Percentiles rank a stretch among this genome's conserved stretches.
phyloP scores from a whole-genome alignment of 2,888 invertebrate species.

The Agonum fuliginosum region DNA sequence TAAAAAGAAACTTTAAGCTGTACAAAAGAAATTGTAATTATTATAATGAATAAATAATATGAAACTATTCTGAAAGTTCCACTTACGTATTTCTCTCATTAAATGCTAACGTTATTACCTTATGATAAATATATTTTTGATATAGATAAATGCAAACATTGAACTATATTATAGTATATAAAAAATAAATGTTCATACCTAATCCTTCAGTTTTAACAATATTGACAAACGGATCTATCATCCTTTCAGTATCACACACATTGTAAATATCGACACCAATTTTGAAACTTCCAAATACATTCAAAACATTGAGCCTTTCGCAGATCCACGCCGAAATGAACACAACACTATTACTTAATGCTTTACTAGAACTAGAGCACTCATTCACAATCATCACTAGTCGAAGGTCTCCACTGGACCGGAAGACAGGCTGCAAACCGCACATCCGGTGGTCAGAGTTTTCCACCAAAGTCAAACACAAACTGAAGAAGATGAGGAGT shows the following conservation, averaged over 20 bases:
- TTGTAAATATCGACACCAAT: conserved; percentile 53
- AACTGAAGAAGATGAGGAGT: neutral
- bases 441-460: conserved; percentile 34
- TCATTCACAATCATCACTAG: conserved; percentile 54
- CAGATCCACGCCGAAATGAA: conserved; percentile 49
- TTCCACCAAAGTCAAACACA: conserved; percentile 16
- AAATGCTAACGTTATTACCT: neutral
- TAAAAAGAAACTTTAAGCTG: neutral
- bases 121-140: neutral
- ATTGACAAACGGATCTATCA: conserved; percentile 55
- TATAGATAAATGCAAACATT: neutral
- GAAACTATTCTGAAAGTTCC: neutral
- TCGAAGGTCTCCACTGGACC: conserved; percentile 55
- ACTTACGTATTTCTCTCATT: neutral
- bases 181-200: conserved; percentile 30
- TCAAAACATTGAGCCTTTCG: conserved; percentile 51
- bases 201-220: conserved; percentile 48
- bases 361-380: conserved; percentile 32
- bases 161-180: too few relatives aligned
- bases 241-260: conserved; percentile 33
- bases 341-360: conserved; percentile 41
- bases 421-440: conserved; percentile 52
- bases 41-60: neutral
- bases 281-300: conserved; percentile 49
- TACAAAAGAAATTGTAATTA: neutral